These are phyloP conservation scores for Narcine bancroftii DNA, from an alignment of 2,113 vertebrate species.

Conservation along the genomic window DNA sequence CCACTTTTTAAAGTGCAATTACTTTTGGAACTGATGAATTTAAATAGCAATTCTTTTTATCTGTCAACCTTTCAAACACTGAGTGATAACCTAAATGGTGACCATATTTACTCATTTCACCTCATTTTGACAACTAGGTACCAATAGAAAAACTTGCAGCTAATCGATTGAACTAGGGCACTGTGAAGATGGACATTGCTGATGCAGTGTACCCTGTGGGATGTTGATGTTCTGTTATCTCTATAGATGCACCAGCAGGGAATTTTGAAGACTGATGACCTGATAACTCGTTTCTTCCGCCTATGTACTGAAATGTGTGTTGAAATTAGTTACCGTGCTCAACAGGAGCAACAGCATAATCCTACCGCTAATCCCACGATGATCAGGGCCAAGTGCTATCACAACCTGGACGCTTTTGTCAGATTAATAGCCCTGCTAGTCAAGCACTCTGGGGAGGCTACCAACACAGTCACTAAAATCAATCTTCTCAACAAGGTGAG, in stretches of 20 bases:
- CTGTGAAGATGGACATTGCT: not conserved
- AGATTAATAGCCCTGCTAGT: slow-evolving; percentile 90
- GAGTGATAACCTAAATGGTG: not conserved
- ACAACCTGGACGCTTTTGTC: slow-evolving; percentile 95
- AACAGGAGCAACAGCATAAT: slow-evolving; percentile 95
- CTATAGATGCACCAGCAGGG: slow-evolving; percentile 95
- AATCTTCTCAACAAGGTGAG: slow-evolving; percentile 93
- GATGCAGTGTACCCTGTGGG: not conserved
- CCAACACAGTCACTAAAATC: slow-evolving; percentile 97
- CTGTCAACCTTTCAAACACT: not conserved
- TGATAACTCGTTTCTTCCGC: slow-evolving; percentile 95
- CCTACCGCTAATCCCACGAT: slow-evolving; percentile 92
- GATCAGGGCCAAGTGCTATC: slow-evolving; percentile 96
- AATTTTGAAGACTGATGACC: slow-evolving; percentile 93
- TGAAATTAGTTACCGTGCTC: slow-evolving; percentile 94
- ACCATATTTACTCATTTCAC: not conserved
- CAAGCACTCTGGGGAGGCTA: slow-evolving; percentile 96
- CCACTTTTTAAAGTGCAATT: not conserved
- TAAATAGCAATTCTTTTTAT: not conserved
- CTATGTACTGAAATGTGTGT: slow-evolving; percentile 98
- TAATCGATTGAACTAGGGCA: not conserved
- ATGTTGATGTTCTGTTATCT: not conserved
- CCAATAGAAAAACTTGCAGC: not conserved
- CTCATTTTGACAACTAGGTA: not conserved
- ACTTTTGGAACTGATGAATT: not conserved